Percentiles rank a stretch among this genome's conserved stretches.
Evolutionary conservation across 2,113 vertebrate species (phyloP).

Genomic region (Passer domesticus): DNA sequence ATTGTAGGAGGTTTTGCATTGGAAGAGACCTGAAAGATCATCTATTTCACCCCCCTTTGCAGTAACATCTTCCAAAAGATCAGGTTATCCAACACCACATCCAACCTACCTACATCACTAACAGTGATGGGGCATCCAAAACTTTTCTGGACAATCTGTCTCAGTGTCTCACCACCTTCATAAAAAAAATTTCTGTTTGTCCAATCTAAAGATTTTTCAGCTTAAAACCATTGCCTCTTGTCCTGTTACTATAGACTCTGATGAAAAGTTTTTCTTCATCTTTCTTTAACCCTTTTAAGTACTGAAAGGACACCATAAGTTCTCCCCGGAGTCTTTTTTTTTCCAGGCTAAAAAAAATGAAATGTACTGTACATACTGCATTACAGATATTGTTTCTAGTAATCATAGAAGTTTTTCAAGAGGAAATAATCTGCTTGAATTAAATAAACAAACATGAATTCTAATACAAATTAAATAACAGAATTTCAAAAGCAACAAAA

Average conservation of each 20-base stretch:
- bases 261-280: not conserved
- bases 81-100: rapidly evolving
- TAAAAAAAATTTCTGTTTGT: not conserved
- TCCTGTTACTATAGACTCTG: not conserved
- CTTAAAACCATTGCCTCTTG: not conserved
- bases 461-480: not conserved
- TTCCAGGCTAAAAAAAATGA: not conserved
- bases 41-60: not conserved
- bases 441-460: not conserved
- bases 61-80: not conserved
- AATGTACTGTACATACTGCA: not conserved
- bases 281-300: not conserved
- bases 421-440: not conserved
- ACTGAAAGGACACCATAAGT: not conserved
- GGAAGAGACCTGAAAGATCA: not conserved
- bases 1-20: not conserved
- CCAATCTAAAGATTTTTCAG: not conserved
- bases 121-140: not conserved
- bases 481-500: not conserved
- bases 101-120: not conserved
- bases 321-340: not conserved
- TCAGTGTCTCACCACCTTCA: not conserved
- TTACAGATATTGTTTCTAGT: not conserved
- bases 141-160: not conserved
- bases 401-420: not conserved